Base-by-base conservation (phyloP, 2,113 vertebrate species). In the Lophochroa leadbeateri region DNA sequence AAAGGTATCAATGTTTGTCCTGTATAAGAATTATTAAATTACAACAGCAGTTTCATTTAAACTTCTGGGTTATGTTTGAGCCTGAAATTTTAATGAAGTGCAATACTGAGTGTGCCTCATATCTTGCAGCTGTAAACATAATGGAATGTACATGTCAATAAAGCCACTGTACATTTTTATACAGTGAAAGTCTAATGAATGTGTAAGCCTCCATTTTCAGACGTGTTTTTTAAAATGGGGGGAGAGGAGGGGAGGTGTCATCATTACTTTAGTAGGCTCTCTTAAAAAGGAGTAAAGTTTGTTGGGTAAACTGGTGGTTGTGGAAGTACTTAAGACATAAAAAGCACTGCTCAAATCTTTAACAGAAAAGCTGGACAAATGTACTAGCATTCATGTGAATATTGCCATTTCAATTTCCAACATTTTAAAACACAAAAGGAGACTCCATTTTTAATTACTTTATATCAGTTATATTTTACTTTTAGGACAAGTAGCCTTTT, bases 31-130 rank as follows among this genome's bases (percentile, higher is more conserved):
- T 99, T 99, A 99, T 98, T 99, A 98, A 99, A 99, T 99, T 99
- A 99, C 99, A 99, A 98, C 98, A 98, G 99, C 99, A 98, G 97
- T 99, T 99, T 99, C 98, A 98, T 99, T 99, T 99, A 98, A 99
- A 99, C 99, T 99, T 99, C 98, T 99, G 99, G 99, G 98, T 99
- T 99, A 98, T 98, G 99, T 99, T 99, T 98, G 98, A 99, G 99
- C 99, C 99, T 99, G 99, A 99, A 99, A 98, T 99, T 99, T 99
- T 99, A 99, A 99, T 99, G 99, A 99, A 99, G 99, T 99, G 99
- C 99, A 99, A 99, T 99, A 99, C 99, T 99, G 98, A 99, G 99
- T 99, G 99, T 99, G 99, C 99, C 99, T 99, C 99, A 99, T 99
- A 99, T 99, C 99, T 99, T 98, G 99, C 99, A 99, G 99, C 98